Percentiles rank a stretch among this genome's conserved stretches.
These are phyloP conservation scores for Garrulus glandarius DNA, from an alignment of 2,797 vertebrate species.

Conservation along the genomic window DNA sequence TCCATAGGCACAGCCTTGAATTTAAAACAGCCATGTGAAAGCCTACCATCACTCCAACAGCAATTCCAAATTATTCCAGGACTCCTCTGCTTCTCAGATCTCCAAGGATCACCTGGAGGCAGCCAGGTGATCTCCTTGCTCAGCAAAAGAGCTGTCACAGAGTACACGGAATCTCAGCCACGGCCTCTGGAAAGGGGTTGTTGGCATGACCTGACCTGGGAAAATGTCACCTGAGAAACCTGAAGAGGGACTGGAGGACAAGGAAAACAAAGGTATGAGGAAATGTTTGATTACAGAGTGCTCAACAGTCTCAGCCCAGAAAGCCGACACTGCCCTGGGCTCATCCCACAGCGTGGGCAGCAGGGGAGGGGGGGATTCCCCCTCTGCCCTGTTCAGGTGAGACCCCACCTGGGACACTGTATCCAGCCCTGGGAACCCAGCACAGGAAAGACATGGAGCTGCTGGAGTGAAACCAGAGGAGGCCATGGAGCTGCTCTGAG, in stretches of 20 bases:
- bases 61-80: not conserved
- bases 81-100: not conserved
- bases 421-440: not conserved
- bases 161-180: not conserved
- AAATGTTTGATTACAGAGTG: not conserved
- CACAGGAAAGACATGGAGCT: accelerated
- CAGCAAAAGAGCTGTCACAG: not conserved
- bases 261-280: not conserved
- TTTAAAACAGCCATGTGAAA: not conserved
- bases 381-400: not conserved
- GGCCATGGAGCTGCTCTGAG: accelerated
- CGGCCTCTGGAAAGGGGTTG: accelerated
- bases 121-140: not conserved
- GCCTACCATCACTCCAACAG: not conserved
- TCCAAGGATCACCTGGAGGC: not conserved
- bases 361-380: not conserved
- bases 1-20: not conserved
- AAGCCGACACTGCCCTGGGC: not conserved
- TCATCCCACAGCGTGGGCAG: not conserved
- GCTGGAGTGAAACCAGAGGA: not conserved
- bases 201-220: not conserved
- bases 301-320: not conserved
- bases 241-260: not conserved
- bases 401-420: not conserved
- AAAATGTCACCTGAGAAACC: not conserved